Evolutionary conservation across 2,113 vertebrate genomes (phyloP).

Genomic region (Daboia siamensis): DNA sequence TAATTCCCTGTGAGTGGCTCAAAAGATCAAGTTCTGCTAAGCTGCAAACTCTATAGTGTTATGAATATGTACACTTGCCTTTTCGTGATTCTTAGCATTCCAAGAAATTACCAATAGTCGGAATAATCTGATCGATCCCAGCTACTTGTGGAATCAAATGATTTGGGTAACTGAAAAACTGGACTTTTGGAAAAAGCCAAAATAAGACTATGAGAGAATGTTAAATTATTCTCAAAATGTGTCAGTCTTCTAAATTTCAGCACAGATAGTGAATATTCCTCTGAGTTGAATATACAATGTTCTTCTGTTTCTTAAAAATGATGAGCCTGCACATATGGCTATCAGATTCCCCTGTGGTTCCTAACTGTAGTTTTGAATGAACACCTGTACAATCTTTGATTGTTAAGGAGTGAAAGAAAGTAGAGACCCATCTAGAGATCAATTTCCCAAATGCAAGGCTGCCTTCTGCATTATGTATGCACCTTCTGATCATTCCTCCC

Average conservation of each 20-base stretch:
- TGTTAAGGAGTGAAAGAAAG: not conserved
- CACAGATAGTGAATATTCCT: constrained; percentile 28
- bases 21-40: not conserved
- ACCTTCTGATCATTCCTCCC: constrained; percentile 20
- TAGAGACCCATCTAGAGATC: constrained; percentile 2
- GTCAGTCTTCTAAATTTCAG: fast-evolving
- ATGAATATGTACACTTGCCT: not conserved
- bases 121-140: not conserved
- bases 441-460: constrained; percentile 8
- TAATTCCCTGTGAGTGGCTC: not conserved
- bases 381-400: constrained; percentile 35
- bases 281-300: constrained; percentile 29
- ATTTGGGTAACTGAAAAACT: not conserved
- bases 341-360: constrained; percentile 21
- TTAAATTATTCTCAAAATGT: not conserved
- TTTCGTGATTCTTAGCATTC: not conserved
- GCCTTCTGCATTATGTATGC: constrained; percentile 46
- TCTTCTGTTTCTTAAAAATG: not conserved
- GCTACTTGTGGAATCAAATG: not conserved
- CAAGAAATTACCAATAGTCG: not conserved
- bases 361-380: constrained; percentile 8
- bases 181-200: not conserved
- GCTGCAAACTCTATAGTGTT: not conserved
- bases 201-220: not conserved
- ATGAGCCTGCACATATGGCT: constrained; percentile 40